Percentiles rank a stretch among this genome's conserved stretches.
phyloP scores from a whole-genome alignment of 2,113 vertebrate species.

The Tenebrosternarchus preto region DNA sequence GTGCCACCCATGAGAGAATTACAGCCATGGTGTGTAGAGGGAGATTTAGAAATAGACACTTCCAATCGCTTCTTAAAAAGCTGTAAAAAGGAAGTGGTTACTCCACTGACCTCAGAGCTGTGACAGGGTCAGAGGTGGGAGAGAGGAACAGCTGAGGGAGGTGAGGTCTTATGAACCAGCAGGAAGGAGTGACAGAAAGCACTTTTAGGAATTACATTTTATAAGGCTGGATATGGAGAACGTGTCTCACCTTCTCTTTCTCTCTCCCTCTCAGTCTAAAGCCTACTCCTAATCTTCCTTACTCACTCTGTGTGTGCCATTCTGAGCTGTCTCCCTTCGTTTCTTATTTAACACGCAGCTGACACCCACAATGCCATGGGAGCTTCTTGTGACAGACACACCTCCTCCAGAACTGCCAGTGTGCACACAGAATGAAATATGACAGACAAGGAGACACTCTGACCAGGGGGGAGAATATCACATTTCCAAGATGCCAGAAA shows the following conservation, averaged over 20 bases:
- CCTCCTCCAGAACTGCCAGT: neutral
- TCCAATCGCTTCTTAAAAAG: neutral
- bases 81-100: neutral
- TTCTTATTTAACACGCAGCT: neutral
- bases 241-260: neutral
- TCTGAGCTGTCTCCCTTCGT: neutral
- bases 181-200: conserved; percentile 1
- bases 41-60: neutral
- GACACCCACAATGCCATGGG: neutral
- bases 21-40: neutral
- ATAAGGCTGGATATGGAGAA: neutral
- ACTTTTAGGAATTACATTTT: no score
- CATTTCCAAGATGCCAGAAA: conserved; percentile 17
- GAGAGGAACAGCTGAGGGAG: neutral
- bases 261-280: neutral
- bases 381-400: neutral
- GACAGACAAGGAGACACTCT: neutral
- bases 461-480: neutral
- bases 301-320: neutral
- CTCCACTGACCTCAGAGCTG: neutral
- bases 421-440: conserved; percentile 23
- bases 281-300: no score
- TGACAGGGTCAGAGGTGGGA: conserved; percentile 12
- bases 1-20: neutral
- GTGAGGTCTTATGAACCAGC: conserved; percentile 6